Evolutionary conservation across 1,140 invertebrate genomes (phyloP).

Genomic region (Geopemphigus sp.): DNA sequence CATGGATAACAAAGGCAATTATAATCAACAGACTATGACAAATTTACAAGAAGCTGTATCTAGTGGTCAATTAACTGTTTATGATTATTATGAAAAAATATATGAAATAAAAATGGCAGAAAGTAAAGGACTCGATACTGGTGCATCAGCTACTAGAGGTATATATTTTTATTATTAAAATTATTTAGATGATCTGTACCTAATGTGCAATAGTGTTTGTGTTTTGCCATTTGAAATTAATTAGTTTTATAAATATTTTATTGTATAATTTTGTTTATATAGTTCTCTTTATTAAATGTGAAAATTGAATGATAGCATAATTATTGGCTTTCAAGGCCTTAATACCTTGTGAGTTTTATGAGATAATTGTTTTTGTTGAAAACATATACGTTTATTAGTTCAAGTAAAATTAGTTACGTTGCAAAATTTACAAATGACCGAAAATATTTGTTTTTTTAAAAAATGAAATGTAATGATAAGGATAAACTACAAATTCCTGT

Average conservation of each 20-base stretch:
- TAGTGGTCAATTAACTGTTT: constrained; percentile 77
- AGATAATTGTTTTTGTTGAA: neutral
- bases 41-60: constrained; percentile 82
- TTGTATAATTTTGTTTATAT: neutral
- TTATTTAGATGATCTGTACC: too few relatives aligned
- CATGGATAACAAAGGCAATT: constrained; percentile 82
- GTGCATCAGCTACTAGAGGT: constrained; percentile 61
- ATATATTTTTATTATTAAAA: neutral
- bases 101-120: constrained; percentile 72
- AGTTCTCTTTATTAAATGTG: neutral
- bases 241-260: too few relatives aligned
- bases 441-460: too few relatives aligned
- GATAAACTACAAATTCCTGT: too few relatives aligned
- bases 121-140: constrained; percentile 76
- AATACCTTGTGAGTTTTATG: neutral
- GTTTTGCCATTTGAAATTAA: too few relatives aligned
- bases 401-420: too few relatives aligned
- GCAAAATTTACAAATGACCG: too few relatives aligned
- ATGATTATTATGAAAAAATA: constrained; percentile 81
- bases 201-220: too few relatives aligned
- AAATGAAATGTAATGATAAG: too few relatives aligned
- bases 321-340: neutral
- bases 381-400: neutral
- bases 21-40: constrained; percentile 75
- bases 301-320: neutral